phyloP scores from a whole-genome alignment of 2,797 vertebrate species.

The Myotis planiceps region DNA sequence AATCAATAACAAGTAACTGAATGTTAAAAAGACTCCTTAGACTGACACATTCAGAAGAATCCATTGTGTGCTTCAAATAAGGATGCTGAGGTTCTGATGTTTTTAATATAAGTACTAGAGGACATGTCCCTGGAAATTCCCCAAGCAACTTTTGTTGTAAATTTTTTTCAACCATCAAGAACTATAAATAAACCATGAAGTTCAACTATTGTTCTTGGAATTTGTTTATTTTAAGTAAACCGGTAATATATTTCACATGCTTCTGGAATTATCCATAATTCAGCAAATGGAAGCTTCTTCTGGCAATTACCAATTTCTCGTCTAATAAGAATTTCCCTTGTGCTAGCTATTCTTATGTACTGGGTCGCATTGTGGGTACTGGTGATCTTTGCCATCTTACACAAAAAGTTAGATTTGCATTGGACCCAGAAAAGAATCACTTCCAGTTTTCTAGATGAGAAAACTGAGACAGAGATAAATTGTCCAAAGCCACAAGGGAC shows the following conservation, averaged over 20 bases:
- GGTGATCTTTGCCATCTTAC: background rate
- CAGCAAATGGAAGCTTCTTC: background rate
- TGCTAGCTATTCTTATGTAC: background rate
- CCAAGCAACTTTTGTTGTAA: background rate
- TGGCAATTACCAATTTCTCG: background rate
- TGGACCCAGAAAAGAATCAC: background rate
- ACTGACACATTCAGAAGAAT: background rate
- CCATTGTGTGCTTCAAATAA: background rate
- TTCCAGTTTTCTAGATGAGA: background rate
- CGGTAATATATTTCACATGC: background rate
- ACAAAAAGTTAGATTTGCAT: background rate
- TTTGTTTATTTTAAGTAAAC: background rate
- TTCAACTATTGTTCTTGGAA: background rate
- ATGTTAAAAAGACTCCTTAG: constrained; percentile 1
- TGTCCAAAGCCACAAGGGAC: background rate
- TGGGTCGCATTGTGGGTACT: background rate
- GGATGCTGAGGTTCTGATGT: background rate
- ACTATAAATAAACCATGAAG: background rate
- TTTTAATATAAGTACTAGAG: background rate
- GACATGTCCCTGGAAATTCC: background rate
- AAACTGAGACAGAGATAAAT: background rate
- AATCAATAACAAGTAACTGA: background rate
- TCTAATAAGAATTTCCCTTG: background rate
- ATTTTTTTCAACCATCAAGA: background rate
- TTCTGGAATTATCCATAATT: background rate